Evolutionary conservation across 1,140 invertebrate species (phyloP).

Genomic region (Stegodyphus mimosarum): DNA sequence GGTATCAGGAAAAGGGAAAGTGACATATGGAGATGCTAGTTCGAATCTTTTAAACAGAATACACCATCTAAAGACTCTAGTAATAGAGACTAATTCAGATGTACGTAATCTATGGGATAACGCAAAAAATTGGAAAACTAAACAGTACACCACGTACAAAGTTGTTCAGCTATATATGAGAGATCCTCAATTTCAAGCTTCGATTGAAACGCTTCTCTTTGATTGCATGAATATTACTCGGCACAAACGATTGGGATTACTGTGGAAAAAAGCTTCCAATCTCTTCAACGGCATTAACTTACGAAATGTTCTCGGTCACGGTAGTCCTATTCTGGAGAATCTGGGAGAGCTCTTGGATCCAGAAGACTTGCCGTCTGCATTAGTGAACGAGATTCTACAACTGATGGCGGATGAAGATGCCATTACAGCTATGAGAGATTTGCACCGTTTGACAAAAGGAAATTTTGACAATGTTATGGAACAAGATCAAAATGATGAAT

Average conservation of each 20-base stretch:
- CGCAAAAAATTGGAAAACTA: neutral
- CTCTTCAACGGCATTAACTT: constrained; percentile 35
- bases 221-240: constrained; percentile 33
- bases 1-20: neutral
- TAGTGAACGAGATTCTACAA: constrained; percentile 9
- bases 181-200: constrained; percentile 5
- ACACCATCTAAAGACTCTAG: constrained; percentile 7
- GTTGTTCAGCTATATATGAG: constrained; percentile 4
- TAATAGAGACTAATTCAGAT: constrained; percentile 25
- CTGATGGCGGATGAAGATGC: neutral
- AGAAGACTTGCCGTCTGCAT: constrained; percentile 24
- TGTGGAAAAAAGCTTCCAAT: constrained; percentile 25
- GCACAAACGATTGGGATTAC: neutral
- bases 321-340: constrained; percentile 25
- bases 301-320: constrained; percentile 34
- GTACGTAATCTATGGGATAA: constrained; percentile 12
- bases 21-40: neutral
- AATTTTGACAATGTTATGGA: constrained; percentile 12
- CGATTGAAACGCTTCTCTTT: constrained; percentile 34
- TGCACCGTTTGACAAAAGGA: neutral
- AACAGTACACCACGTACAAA: neutral
- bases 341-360: constrained; percentile 28
- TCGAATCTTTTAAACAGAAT: constrained; percentile 5
- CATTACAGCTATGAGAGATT: constrained; percentile 8
- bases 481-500: neutral